These are phyloP conservation scores for Eulithis testata DNA, from an alignment of 2,888 invertebrate genomes.

Conservation along the genomic window DNA sequence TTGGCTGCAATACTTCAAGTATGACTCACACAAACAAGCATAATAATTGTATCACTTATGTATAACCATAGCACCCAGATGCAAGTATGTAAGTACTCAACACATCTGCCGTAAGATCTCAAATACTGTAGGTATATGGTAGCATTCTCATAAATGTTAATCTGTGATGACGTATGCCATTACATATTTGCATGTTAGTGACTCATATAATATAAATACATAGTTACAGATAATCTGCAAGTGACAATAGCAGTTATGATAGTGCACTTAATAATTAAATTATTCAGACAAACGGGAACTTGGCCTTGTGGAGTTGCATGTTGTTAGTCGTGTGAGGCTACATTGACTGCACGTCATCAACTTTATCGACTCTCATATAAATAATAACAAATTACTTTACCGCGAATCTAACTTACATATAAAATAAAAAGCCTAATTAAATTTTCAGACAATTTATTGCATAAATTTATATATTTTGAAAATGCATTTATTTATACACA, in stretches of 20 bases:
- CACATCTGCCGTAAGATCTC: conserved; percentile 64
- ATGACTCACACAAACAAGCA: conserved; percentile 79
- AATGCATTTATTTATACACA: conserved; percentile 81
- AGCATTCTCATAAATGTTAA: conserved; percentile 80
- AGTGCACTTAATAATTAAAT: conserved; percentile 79
- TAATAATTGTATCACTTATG: conserved; percentile 80
- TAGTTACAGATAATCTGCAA: conserved; percentile 82
- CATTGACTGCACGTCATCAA: conserved; percentile 82
- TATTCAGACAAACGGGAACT: conserved; percentile 81
- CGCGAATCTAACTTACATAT: conserved; percentile 63
- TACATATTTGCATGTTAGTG: conserved; percentile 85
- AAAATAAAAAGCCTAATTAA: conserved; percentile 72
- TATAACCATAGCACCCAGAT: conserved; percentile 84
- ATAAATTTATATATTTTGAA: conserved; percentile 74
- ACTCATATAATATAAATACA: conserved; percentile 84
- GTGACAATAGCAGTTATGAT: conserved; percentile 82
- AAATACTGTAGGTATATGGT: conserved; percentile 63
- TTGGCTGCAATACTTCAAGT: conserved; percentile 59
- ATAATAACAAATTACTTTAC: conserved; percentile 36
- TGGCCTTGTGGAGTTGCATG: conserved; percentile 84
- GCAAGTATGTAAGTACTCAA: conserved; percentile 83
- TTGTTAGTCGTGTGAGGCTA: conserved; percentile 83
- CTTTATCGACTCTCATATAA: conserved; percentile 66
- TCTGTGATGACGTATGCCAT: conserved; percentile 77
- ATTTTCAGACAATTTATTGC: conserved; percentile 83